phyloP scores from a whole-genome alignment of 2,888 invertebrate species.

The Galeruca laticollis region DNA sequence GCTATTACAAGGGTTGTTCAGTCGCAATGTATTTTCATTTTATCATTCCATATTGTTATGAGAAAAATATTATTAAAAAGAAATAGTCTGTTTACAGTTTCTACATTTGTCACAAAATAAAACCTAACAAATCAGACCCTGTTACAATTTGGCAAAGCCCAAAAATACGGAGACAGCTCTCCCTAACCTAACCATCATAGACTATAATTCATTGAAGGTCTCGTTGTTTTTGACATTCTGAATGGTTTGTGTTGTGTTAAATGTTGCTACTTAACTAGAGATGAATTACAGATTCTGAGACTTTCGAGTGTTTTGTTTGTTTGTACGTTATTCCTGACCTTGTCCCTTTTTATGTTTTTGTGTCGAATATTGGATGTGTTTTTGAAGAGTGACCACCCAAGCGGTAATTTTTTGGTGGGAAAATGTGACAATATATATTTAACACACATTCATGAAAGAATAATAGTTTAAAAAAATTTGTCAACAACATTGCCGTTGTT shows the following conservation, averaged over 20 bases:
- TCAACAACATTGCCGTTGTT: neutral
- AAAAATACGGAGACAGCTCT: slow-evolving; percentile 4
- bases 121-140: neutral
- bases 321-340: slow-evolving; percentile 10
- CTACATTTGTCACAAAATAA: too few species aligned
- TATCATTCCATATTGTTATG: too few species aligned
- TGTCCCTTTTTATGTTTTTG: slow-evolving; percentile 18
- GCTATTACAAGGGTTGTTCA: too few species aligned
- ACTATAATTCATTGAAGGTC: slow-evolving; percentile 45
- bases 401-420: neutral
- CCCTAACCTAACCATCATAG: slow-evolving; percentile 13
- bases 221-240: slow-evolving; percentile 47
- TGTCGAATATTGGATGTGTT: neutral
- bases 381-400: slow-evolving; percentile 11
- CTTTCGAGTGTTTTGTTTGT: slow-evolving; percentile 21
- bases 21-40: too few species aligned
- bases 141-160: neutral
- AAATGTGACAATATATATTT: neutral
- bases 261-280: slow-evolving; percentile 34
- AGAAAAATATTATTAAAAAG: too few species aligned
- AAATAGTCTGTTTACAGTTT: too few species aligned
- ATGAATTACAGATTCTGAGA: slow-evolving; percentile 26
- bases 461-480: too few species aligned
- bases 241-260: slow-evolving; percentile 49
- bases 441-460: neutral